These are phyloP conservation scores for Centruroides vittatus DNA, from an alignment of 1,140 invertebrate genomes.

Conservation along the genomic window DNA sequence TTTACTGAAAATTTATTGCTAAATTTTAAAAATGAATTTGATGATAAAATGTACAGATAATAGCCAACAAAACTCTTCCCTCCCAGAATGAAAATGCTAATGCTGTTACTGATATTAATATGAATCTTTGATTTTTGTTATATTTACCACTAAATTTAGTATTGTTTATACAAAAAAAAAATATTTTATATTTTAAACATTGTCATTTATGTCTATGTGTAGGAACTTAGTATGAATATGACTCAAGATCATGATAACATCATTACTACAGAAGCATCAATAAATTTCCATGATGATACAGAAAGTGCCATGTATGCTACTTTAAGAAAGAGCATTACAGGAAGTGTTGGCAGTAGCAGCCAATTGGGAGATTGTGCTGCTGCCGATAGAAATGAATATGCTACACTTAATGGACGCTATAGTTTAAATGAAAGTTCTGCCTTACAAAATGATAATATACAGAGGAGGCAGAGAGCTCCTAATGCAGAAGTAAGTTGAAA, in stretches of 20 bases:
- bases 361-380: neutral
- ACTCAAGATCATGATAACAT: constrained; percentile 22
- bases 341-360: neutral
- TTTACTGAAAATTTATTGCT: too few species aligned
- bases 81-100: too few species aligned
- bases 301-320: constrained; percentile 14
- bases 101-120: too few species aligned
- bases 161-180: too few species aligned
- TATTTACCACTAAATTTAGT: too few species aligned
- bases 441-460: neutral
- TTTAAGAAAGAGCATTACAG: constrained; percentile 4
- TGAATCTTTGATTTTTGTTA: too few species aligned
- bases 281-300: constrained; percentile 14
- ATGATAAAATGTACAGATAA: too few species aligned
- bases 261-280: constrained; percentile 27
- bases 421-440: constrained; percentile 25
- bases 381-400: constrained; percentile 9
- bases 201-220: constrained; percentile 2
- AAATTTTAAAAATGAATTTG: too few species aligned
- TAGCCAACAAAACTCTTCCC: too few species aligned
- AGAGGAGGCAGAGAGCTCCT: neutral
- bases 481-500: neutral
- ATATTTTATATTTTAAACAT: neutral
- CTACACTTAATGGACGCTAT: constrained; percentile 10
- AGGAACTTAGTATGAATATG: constrained; percentile 19